Percentiles rank a stretch among this genome's conserved stretches.
phyloP scores from a whole-genome alignment of 2,113 vertebrate species.

The Thryonomys swinderianus region DNA sequence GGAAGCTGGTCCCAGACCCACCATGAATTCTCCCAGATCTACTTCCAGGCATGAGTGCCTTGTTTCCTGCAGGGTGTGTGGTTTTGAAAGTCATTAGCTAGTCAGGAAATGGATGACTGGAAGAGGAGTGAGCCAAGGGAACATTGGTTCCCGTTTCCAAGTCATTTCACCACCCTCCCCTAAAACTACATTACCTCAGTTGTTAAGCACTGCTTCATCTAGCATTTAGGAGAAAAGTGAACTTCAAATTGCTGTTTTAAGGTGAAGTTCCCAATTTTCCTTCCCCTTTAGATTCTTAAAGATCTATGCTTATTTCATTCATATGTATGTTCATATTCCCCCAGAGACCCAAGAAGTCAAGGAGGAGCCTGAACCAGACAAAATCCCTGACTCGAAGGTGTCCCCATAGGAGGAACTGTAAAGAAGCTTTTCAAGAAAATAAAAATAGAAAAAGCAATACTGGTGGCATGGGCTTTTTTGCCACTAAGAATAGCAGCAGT shows the following conservation, averaged over 20 bases:
- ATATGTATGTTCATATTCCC: neutral
- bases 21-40: neutral
- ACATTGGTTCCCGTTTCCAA: neutral
- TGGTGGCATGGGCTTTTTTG: neutral
- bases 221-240: neutral
- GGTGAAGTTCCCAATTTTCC: neutral
- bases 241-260: neutral
- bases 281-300: conserved; percentile 6
- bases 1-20: neutral
- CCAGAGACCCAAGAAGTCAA: conserved; percentile 24
- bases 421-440: conserved; percentile 66
- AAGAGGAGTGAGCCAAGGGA: neutral
- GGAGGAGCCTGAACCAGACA: conserved; percentile 43
- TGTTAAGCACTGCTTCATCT: neutral
- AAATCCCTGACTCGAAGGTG: conserved; percentile 60
- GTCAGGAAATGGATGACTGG: neutral
- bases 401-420: conserved; percentile 16
- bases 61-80: neutral
- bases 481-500: conserved; percentile 62
- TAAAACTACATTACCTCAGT: neutral
- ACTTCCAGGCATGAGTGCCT: neutral
- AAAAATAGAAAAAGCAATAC: conserved; percentile 66
- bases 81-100: neutral
- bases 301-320: neutral
- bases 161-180: neutral